Percentiles rank a stretch among this genome's conserved stretches.
Conservation (phyloP, 2,797 vertebrate genomes). For the Propithecus perrieri region DNA sequence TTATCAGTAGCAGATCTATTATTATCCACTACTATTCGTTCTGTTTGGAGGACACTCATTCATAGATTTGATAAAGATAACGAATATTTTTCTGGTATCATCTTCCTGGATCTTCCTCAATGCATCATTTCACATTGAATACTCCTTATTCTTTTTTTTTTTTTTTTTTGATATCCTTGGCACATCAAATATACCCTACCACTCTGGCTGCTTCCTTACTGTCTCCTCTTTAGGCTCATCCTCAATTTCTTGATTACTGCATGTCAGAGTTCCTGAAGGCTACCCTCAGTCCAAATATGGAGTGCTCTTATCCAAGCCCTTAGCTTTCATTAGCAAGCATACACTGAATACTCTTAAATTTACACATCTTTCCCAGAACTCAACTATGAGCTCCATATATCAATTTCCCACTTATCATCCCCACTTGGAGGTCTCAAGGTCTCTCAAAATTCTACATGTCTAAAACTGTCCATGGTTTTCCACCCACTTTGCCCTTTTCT, state of each 20-base stretch:
- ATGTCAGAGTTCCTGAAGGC: not conserved
- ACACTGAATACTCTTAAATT: not conserved
- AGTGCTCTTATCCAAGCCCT: not conserved
- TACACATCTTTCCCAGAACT: not conserved
- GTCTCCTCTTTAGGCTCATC: too few relatives aligned
- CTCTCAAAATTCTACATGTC: not conserved
- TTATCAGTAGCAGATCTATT: not conserved
- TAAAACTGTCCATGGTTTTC: not conserved
- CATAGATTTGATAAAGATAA: not conserved
- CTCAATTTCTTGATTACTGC: too few relatives aligned
- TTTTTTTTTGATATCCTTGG: too few relatives aligned
- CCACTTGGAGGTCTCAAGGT: not conserved
- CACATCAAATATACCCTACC: too few relatives aligned
- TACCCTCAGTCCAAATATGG: not conserved
- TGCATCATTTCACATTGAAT: too few relatives aligned
- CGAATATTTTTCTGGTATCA: too few relatives aligned
- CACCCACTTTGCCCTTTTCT: not conserved
- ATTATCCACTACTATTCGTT: not conserved
- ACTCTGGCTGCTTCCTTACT: too few relatives aligned
- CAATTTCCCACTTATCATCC: not conserved
- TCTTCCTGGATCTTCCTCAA: too few relatives aligned
- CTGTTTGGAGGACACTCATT: not conserved
- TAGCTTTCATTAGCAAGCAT: not conserved
- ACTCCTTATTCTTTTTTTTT: too few relatives aligned
- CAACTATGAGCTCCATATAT: not conserved